These are phyloP conservation scores for Spongilla lacustris DNA, from an alignment of 37 sponge, comb jelly and placozoan species.

Conservation along the genomic window DNA sequence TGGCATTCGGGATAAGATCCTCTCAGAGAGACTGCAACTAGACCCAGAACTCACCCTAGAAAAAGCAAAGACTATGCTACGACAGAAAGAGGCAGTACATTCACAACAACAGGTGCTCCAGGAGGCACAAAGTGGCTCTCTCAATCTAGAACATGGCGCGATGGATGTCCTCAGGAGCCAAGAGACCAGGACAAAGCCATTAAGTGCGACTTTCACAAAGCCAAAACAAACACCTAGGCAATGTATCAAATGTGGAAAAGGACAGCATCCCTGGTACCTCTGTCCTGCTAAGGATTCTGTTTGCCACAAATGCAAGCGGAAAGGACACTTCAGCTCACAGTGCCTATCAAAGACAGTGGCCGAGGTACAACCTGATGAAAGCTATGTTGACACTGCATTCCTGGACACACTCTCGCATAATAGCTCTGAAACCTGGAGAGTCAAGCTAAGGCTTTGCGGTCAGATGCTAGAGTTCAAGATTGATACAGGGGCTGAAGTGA, in stretches of 20 bases:
- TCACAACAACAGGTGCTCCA: constrained; percentile 30
- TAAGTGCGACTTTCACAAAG: neutral
- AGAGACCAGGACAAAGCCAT: neutral
- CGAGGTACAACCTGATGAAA: neutral
- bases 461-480: constrained; percentile 19
- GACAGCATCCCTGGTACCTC: neutral
- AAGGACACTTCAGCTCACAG: constrained; percentile 25
- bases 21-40: constrained; percentile 38
- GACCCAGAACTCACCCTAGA: constrained; percentile 41
- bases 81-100: constrained; percentile 43
- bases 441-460: neutral
- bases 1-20: constrained; percentile 36
- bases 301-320: constrained; percentile 34
- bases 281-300: constrained; percentile 44
- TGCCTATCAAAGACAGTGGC: constrained; percentile 36
- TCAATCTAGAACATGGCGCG: neutral
- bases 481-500: constrained; percentile 41
- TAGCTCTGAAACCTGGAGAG: neutral
- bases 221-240: neutral
- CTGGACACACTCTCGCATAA: constrained; percentile 8
- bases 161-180: neutral
- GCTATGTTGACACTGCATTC: constrained; percentile 8
- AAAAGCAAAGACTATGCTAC: constrained; percentile 33
- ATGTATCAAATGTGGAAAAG: constrained; percentile 19
- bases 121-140: neutral